Evolutionary conservation across 2,113 vertebrate genomes (phyloP), one percentile per base, ranked within the genome.

Genomic region (Rostratula benghalensis): DNA sequence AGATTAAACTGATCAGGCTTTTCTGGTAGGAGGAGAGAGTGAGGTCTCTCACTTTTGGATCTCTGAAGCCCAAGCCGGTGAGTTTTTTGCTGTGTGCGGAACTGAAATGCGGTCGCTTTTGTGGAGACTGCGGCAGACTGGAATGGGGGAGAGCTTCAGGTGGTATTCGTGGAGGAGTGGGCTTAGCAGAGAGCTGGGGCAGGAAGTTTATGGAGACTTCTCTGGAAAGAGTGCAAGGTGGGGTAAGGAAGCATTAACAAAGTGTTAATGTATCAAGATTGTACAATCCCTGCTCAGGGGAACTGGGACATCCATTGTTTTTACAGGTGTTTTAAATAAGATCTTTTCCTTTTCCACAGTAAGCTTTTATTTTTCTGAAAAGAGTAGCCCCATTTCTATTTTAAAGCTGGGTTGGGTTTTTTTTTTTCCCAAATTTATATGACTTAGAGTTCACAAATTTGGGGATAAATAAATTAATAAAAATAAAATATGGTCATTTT

Each of bases 121-220:
- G 31, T 75, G 56, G 17, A 60, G 10, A 31, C 7, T 3, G 1
- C 0, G 1, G 28, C 37, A 31, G 22, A 14, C 1, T 23, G 11
- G 50, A 48, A 25, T 18, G 15, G 53, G 27, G 25, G 57, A 13
- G 39, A 64, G 23, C 10, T 80, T 45, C 19, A 12, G 27, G 64
- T 28, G 10, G 11, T 61, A 1, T 57, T 77, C 75, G 61, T 69
- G 27, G 31, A 28, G 24, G 25, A 17, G 7, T 30, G 45, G 15
- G 13, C 14, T 87, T 45, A 18, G 48, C 2, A 60, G 23, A 37
- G n/a, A 50, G 30, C 33, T 33, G 24, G 5, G 19, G 12, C 39
- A 41, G n/a, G 59, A 61, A 51, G 7, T 45, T 91, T 6, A 0
- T 5, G 30, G 53, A 45, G 28, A 11, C 9, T 88, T 93, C 33